Evolutionary conservation across 2,888 invertebrate genomes (phyloP).

Genomic region (Epinotia nisella): DNA sequence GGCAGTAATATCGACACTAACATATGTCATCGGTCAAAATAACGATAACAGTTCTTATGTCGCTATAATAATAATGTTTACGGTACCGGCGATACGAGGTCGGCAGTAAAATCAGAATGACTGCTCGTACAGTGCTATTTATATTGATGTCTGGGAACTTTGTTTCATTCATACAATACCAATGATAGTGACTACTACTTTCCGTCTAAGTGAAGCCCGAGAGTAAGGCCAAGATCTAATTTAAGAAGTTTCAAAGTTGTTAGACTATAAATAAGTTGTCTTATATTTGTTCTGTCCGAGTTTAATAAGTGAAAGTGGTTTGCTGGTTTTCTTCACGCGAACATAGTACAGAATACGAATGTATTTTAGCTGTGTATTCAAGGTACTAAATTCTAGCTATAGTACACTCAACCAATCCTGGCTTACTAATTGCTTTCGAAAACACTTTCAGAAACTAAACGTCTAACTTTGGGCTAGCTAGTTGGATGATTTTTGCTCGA

Average conservation of each 20-base stretch:
- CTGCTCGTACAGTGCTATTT: constrained; percentile 20
- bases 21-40: constrained; percentile 38
- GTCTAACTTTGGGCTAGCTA: constrained; percentile 2
- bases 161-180: constrained; percentile 17
- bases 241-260: neutral
- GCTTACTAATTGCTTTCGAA: constrained; percentile 27
- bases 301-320: neutral
- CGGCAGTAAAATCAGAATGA: constrained; percentile 38
- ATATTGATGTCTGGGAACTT: constrained; percentile 21
- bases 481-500: constrained; percentile 17
- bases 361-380: neutral
- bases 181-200: neutral
- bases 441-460: constrained; percentile 17
- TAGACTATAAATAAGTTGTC: neutral
- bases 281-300: neutral
- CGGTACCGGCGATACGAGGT: constrained; percentile 26
- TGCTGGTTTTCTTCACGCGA: neutral
- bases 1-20: constrained; percentile 33
- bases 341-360: neutral
- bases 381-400: neutral
- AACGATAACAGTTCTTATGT: constrained; percentile 37
- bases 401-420: neutral
- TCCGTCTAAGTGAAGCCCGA: neutral
- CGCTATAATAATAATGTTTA: constrained; percentile 41
- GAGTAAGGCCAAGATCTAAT: neutral